phyloP scores from a whole-genome alignment of 1,140 invertebrate genomes.

The Tetragonula clypearis region DNA sequence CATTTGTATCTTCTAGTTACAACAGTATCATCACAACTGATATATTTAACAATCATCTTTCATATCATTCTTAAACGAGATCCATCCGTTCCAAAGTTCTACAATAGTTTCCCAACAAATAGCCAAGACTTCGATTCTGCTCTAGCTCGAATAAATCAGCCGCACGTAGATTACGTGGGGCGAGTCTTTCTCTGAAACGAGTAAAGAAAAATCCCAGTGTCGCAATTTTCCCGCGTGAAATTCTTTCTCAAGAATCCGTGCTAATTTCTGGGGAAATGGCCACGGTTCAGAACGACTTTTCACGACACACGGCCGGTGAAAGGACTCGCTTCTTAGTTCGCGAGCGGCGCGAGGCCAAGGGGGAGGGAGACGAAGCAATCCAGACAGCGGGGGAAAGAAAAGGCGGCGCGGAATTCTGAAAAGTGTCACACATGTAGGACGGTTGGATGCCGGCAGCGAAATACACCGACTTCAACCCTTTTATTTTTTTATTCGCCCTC shows the following conservation, averaged over 20 bases:
- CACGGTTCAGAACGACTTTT: conserved; percentile 2
- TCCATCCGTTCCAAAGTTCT: not conserved
- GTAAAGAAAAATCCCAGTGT: not conserved
- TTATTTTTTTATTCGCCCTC: conserved; percentile 49
- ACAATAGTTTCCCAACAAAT: too few species aligned
- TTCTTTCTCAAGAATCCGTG: conserved; percentile 20
- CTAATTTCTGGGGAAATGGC: conserved; percentile 36
- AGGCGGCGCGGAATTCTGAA: conserved; percentile 31
- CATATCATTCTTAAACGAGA: not conserved
- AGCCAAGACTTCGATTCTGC: too few species aligned
- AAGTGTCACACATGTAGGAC: conserved; percentile 63
- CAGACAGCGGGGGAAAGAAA: conserved; percentile 21
- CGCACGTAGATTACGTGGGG: not conserved
- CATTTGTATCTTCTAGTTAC: too few species aligned
- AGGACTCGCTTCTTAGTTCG: conserved; percentile 23
- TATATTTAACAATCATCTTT: not conserved
- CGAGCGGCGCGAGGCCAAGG: conserved; percentile 12
- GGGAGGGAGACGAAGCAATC: conserved; percentile 4
- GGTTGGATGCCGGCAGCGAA: conserved; percentile 62
- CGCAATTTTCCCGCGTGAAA: not conserved
- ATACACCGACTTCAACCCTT: conserved; percentile 56
- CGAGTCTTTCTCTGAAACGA: not conserved
- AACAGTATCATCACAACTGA: not conserved
- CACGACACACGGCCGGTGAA: not conserved
- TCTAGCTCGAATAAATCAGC: not conserved